A percentile compares a stretch with the other conserved stretches of the same genome.
These are phyloP conservation scores for Ptychochromis oligacanthus DNA, from an alignment of 2,113 vertebrate genomes.

Conservation along the genomic window DNA sequence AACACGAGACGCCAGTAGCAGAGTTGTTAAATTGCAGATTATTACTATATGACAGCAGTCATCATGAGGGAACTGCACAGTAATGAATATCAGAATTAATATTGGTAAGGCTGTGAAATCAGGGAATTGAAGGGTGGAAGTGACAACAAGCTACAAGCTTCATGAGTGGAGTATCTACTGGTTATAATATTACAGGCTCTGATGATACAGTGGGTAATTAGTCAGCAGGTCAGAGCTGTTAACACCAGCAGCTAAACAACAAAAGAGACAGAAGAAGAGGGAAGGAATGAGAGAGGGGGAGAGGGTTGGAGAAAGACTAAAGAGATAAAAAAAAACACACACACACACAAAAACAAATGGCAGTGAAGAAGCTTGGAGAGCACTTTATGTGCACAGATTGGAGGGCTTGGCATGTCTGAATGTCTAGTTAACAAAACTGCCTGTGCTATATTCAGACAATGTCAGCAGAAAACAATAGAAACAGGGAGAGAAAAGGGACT, in stretches of 20 bases:
- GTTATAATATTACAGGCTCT: slow-evolving; percentile 57
- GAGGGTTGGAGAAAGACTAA: slow-evolving; percentile 4
- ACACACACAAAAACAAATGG: slow-evolving; percentile 8
- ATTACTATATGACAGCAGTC: slow-evolving; percentile 43
- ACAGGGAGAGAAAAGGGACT: background rate
- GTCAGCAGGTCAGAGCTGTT: slow-evolving; percentile 71
- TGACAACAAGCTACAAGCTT: slow-evolving; percentile 26
- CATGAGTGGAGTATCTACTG: slow-evolving; percentile 13
- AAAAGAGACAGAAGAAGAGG: slow-evolving; percentile 31
- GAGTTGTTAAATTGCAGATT: slow-evolving; percentile 51
- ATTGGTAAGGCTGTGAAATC: slow-evolving; percentile 14
- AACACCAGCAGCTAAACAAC: slow-evolving; percentile 57
- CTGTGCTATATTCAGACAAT: slow-evolving; percentile 38
- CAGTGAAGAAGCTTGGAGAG: slow-evolving; percentile 33
- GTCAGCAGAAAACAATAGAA: slow-evolving; percentile 24
- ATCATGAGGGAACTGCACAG: slow-evolving; percentile 15
- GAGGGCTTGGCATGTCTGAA: slow-evolving; percentile 40
- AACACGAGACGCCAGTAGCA: slow-evolving; percentile 10
- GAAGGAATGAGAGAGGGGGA: background rate
- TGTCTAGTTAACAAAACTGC: slow-evolving; percentile 26
- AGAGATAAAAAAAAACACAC: slow-evolving; percentile 2
- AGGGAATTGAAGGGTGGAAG: background rate
- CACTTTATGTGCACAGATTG: slow-evolving; percentile 47
- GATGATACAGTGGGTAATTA: slow-evolving; percentile 75
- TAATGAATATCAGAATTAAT: slow-evolving; percentile 44